Percentiles rank a stretch among this genome's conserved stretches.
Conservation (phyloP, 2,888 invertebrate species). For the Eremobia ochroleuca region DNA sequence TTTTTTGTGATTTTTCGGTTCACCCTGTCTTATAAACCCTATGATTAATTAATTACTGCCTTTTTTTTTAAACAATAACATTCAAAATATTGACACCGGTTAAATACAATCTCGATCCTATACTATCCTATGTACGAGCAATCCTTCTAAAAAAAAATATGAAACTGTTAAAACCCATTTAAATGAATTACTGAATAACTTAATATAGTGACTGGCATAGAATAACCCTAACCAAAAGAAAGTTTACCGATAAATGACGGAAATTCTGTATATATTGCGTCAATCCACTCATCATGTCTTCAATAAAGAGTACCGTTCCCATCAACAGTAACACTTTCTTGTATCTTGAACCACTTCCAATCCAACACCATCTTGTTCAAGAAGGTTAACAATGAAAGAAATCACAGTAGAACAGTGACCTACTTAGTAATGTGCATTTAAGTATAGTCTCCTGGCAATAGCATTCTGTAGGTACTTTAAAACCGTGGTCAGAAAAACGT, state of each 20-base stretch:
- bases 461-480: slow-evolving; percentile 26
- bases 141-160: neutral
- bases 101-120: neutral
- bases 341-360: slow-evolving; percentile 6
- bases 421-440: slow-evolving; percentile 52
- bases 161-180: neutral
- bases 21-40: neutral
- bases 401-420: slow-evolving; percentile 60
- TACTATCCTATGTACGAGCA: neutral
- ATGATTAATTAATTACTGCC: neutral
- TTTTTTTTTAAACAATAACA: neutral
- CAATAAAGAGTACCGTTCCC: slow-evolving; percentile 3
- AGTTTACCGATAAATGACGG: neutral
- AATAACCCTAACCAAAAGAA: neutral
- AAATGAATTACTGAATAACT: neutral
- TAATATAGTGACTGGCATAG: neutral
- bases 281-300: slow-evolving; percentile 10
- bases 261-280: neutral
- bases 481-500: slow-evolving; percentile 32
- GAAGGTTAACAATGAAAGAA: slow-evolving; percentile 50
- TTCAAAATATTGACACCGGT: neutral
- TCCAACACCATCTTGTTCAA: slow-evolving; percentile 41
- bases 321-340: slow-evolving; percentile 9
- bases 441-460: slow-evolving; percentile 43
- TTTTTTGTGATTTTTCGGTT: neutral